A percentile compares a stretch with the other conserved stretches of the same genome.
Conservation (phyloP, 2,113 vertebrate genomes). For the Lagopus leucura region DNA sequence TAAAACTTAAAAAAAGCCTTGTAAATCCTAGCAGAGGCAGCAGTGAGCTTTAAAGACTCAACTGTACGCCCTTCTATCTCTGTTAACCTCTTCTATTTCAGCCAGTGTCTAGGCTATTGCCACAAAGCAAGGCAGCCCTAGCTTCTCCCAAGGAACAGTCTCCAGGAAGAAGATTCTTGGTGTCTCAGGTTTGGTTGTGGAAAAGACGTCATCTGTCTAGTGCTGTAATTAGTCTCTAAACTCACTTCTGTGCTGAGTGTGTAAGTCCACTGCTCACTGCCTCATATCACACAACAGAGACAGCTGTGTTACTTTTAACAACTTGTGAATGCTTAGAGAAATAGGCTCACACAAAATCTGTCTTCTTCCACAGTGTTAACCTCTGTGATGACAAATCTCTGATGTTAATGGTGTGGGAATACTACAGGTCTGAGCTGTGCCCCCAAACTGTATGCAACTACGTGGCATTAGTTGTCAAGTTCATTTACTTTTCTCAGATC, state of each 20-base stretch:
- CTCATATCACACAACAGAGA: not conserved
- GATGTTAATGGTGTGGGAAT: not conserved
- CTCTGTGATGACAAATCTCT: not conserved
- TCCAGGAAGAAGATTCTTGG: not conserved
- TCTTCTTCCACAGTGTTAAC: not conserved
- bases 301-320: not conserved
- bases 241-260: not conserved
- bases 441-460: not conserved
- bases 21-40: not conserved
- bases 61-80: not conserved
- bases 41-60: not conserved
- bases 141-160: not conserved
- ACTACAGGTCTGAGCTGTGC: not conserved
- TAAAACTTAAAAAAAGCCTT: not conserved
- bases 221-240: not conserved
- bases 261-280: not conserved
- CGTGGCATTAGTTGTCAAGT: not conserved
- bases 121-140: not conserved
- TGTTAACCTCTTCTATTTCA: not conserved
- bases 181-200: not conserved
- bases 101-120: rapidly evolving
- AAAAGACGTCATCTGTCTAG: not conserved
- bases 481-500: not conserved
- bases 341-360: not conserved
- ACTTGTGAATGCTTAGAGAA: not conserved